Evolutionary conservation across 53 echinoderm and acorn worm species (phyloP), one percentile per base, ranked within the genome.

Genomic region (Stichopus horrens): DNA sequence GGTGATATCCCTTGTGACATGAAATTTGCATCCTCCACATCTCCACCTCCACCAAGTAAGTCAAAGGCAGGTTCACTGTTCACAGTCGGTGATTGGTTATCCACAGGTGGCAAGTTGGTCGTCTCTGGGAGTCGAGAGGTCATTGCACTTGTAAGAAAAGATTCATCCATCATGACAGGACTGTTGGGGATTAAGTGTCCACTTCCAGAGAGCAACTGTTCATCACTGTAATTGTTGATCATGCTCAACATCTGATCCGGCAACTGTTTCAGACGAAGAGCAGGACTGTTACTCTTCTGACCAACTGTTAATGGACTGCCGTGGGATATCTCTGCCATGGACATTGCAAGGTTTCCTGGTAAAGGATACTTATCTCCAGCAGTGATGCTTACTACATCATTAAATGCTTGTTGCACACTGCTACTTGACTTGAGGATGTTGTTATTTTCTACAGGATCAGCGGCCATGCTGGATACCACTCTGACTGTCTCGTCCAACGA

Each of bases 171-270:
- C 4, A 94, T 90, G 7, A 93, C 93, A 6, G 94, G 90, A 74
- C 92, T 95, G 63, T 99, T 96, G 54, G 93, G 80, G 88, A 99
- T 96, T 53, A 99, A 86, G 54, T 74, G 55, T 20, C 99, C 99
- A 55, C 92, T 91, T 21, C 94, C 99, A 63, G 94, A 96, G 9
- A 99, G 90, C 8, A 96, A 91, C 75, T 96, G 96, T 76, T 96
- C 96, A 2, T 99, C 99, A 86, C 93, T 93, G 87, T 99, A 96
- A 71, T 92, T 91, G 88, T 92, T 93, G 88, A 95, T 95, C 89
- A 90, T 90, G 59, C 96, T 96, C 83, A 99, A 89, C 88, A 94
- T 96, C 86, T 99, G 99, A 86, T 99, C 99, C 51, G 94, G 94
- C 52, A 94, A 88, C 23, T 95, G 92, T 88, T 94, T 92, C 63